These are phyloP conservation scores for Strix uralensis DNA, from an alignment of 2,113 vertebrate species.

Conservation along the genomic window DNA sequence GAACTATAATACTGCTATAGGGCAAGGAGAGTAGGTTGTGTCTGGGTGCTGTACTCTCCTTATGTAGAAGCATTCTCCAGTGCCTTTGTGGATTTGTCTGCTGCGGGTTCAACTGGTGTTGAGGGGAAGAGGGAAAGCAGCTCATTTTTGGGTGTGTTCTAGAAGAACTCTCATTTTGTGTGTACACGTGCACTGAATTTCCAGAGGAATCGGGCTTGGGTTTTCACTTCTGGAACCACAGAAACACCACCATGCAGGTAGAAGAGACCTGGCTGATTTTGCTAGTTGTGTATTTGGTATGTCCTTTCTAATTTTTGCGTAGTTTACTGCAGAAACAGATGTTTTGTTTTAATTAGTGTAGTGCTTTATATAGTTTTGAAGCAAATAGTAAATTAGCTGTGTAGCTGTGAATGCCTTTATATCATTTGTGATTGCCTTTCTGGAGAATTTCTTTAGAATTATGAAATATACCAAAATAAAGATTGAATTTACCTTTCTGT, in stretches of 20 bases:
- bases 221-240: neutral
- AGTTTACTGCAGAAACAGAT: neutral
- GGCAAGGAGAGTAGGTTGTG: neutral
- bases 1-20: neutral
- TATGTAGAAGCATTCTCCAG: neutral
- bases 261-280: neutral
- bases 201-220: neutral
- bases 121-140: neutral
- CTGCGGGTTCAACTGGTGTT: accelerated
- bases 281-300: neutral
- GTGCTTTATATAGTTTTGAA: neutral
- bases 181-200: neutral
- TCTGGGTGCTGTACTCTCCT: neutral
- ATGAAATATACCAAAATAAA: neutral
- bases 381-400: neutral
- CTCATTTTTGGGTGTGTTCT: neutral
- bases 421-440: neutral
- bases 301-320: neutral
- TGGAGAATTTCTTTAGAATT: neutral
- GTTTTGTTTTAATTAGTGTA: neutral
- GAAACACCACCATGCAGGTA: accelerated
- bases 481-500: neutral
- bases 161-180: neutral
- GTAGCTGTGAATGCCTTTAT: neutral
- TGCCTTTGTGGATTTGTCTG: neutral